Base-by-base conservation (phyloP, 2,797 vertebrate genomes). In the Sylvilagus floridanus region DNA sequence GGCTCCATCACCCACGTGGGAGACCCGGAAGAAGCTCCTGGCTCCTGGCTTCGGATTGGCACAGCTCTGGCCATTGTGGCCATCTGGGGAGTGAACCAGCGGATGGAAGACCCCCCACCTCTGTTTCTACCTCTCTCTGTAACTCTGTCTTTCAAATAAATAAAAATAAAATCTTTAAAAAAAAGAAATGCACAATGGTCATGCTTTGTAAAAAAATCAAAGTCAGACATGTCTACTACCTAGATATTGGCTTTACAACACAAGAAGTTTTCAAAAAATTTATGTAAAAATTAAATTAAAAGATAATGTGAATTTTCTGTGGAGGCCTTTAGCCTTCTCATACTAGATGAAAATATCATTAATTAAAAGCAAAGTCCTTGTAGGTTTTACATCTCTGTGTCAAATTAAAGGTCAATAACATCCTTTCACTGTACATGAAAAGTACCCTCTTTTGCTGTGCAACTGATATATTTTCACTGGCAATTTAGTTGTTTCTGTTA, bases 391-490 rank as follows among this genome's bases (percentile, higher is more conserved):
- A 84, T 52, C n/a, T 66, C 30, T 90, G n/a, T 42, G 54, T 57
- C 83, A 79, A 90, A 90, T 84, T 65, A 76, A 76, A 96, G 19
- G 42, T 84, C 78, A 21, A 12, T 57, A 57, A 72, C 5, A 88
- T 13, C 54, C 26, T 88, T 65, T 73, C 50, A 2, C 7, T 63
- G 5, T 69, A n/a, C 22, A 4, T 73, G 63, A 13, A 66, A 60
- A 73, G 19, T n/a, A 35, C 57, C 85, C 13, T 4, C 30, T n/a
- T 72, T 60, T 50, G 54, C 30, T 86, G 14, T 19, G 47, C 14
- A 14, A 11, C 66, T 73, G 42, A 78, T 79, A 2, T n/a, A 35
- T 93, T 79, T 94, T 78, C 75, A 77, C 1, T 63, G 94, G 37
- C 28, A 0, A 84, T 47, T 84, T 57, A 0, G 24, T 32, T 92